A percentile compares a stretch with the other conserved stretches of the same genome.
These are phyloP conservation scores for Noctuana brunneofusca DNA, from an alignment of 2,888 invertebrate species.

Conservation along the genomic window DNA sequence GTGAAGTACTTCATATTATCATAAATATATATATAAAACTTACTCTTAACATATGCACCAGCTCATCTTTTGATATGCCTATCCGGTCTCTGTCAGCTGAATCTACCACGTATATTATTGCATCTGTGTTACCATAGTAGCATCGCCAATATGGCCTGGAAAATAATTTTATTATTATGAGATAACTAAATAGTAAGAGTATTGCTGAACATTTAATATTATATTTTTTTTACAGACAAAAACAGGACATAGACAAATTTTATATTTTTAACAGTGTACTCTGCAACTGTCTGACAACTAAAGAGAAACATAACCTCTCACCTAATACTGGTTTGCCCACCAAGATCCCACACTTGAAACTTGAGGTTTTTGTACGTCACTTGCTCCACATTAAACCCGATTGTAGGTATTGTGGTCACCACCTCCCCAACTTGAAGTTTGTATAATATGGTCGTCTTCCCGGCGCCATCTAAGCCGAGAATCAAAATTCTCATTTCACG, in stretches of 20 bases:
- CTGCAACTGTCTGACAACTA: conserved; percentile 2
- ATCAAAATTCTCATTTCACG: conserved; percentile 99
- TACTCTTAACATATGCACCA: conserved; percentile 98
- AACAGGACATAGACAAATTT: background rate
- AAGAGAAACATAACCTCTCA: conserved; percentile 56
- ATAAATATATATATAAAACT: conserved; percentile 47
- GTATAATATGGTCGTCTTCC: conserved; percentile 99
- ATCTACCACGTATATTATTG: conserved; percentile 99
- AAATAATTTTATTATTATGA: background rate
- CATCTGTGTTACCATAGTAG: conserved; percentile 99
- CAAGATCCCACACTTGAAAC: conserved; percentile 99
- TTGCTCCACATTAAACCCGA: conserved; percentile 99
- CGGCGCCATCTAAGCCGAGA: conserved; percentile 98
- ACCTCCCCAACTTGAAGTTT: conserved; percentile 99
- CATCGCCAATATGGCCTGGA: conserved; percentile 99
- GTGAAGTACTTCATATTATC: no score
- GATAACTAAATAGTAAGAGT: no score
- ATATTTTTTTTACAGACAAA: no score
- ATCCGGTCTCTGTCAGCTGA: conserved; percentile 99
- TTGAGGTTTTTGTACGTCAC: conserved; percentile 99
- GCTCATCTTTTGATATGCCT: conserved; percentile 99
- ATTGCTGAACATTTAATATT: no score
- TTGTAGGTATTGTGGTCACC: conserved; percentile 98
- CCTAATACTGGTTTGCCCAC: conserved; percentile 99
- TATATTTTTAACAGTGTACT: background rate